phyloP scores from a whole-genome alignment of 2,113 vertebrate genomes.

The Mus spicilegus region DNA sequence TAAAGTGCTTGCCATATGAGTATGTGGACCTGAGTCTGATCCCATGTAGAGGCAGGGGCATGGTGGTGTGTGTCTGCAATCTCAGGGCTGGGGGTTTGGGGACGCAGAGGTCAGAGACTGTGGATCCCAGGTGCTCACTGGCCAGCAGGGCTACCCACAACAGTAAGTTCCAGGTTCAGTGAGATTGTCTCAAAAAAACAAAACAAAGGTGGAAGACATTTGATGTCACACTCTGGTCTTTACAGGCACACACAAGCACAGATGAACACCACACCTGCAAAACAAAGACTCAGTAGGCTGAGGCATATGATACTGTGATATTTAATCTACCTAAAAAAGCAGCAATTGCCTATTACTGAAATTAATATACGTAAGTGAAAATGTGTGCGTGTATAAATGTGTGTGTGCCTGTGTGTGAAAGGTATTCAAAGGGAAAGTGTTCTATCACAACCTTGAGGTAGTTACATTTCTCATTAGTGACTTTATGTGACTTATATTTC shows the following conservation, averaged over 20 bases:
- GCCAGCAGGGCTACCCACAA: neutral
- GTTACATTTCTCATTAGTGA: constrained; percentile 45
- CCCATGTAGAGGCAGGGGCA: neutral
- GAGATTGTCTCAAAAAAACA: neutral
- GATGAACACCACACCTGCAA: neutral
- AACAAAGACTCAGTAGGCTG: neutral
- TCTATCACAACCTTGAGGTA: neutral
- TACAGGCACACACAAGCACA: neutral
- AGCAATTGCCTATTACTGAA: neutral
- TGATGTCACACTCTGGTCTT: neutral
- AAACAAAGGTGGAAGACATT: neutral
- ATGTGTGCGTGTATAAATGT: neutral
- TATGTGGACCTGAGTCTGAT: neutral
- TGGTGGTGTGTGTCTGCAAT: neutral
- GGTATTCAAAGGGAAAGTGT: neutral
- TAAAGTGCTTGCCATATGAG: neutral
- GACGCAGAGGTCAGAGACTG: neutral
- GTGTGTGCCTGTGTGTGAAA: neutral
- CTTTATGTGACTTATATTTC: constrained; percentile 35
- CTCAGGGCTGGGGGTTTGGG: neutral
- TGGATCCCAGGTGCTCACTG: neutral
- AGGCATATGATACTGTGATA: neutral
- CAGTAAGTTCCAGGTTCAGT: neutral
- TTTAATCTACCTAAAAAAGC: neutral
- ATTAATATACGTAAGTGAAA: neutral